Evolutionary conservation across 2,113 vertebrate genomes (phyloP).

Genomic region (Stigmatopora argus): DNA sequence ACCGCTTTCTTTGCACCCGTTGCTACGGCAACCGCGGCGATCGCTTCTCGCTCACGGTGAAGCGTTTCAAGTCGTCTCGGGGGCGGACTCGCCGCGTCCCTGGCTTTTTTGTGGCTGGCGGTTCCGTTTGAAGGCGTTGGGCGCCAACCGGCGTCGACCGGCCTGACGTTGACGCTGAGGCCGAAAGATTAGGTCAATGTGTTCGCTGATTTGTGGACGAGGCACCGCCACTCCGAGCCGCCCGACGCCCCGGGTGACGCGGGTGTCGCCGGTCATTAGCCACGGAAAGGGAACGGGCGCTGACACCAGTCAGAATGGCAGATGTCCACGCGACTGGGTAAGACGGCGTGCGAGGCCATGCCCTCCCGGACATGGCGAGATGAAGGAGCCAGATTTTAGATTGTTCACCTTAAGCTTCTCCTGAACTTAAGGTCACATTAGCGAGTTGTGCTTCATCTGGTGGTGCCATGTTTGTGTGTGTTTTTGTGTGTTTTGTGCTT

Average conservation of each 20-base stretch:
- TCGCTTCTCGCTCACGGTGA: constrained; percentile 51
- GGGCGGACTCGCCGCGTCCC: too few relatives aligned
- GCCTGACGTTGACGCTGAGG: constrained; percentile 71
- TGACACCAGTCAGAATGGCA: constrained; percentile 72
- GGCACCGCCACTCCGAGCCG: constrained; percentile 51
- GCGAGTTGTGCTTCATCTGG: not conserved
- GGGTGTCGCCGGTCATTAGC: constrained; percentile 62
- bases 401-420: constrained; percentile 31
- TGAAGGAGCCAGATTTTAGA: constrained; percentile 53
- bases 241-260: constrained; percentile 38
- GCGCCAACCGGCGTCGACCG: constrained; percentile 33
- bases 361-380: constrained; percentile 56
- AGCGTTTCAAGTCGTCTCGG: constrained; percentile 66
- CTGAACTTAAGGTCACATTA: constrained; percentile 14
- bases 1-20: constrained; percentile 60
- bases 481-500: not conserved
- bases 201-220: constrained; percentile 65
- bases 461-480: not conserved
- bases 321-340: constrained; percentile 69
- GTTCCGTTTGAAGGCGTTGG: constrained; percentile 55
- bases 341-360: constrained; percentile 57
- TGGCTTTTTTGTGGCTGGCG: constrained; percentile 44
- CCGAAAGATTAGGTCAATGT: constrained; percentile 74
- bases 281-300: constrained; percentile 43
- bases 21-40: constrained; percentile 72